Evolutionary conservation across 2,888 invertebrate genomes (phyloP).

Genomic region (Anorthoa munda): DNA sequence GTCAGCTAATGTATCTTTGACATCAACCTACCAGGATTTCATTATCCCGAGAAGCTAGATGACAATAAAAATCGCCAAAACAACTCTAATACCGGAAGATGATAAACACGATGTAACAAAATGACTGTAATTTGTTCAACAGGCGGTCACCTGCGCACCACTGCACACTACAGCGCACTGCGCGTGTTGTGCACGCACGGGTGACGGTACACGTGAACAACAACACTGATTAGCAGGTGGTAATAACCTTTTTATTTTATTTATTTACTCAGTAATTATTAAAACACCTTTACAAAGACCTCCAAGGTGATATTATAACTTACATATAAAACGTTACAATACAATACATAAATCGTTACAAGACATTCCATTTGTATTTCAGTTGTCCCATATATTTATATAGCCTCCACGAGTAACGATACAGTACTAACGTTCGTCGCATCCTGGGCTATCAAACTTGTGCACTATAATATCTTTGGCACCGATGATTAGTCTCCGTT

Average conservation of each 20-base stretch:
- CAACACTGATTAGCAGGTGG: neutral
- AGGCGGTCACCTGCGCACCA: conserved; percentile 10
- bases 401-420: too few relatives aligned
- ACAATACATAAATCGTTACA: too few relatives aligned
- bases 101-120: conserved; percentile 8
- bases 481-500: too few relatives aligned
- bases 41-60: neutral
- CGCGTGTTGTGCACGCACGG: conserved; percentile 28
- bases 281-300: too few relatives aligned
- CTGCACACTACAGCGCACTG: conserved; percentile 20
- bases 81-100: conserved; percentile 21
- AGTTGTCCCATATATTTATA: conserved; percentile 2
- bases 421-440: neutral
- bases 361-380: too few relatives aligned
- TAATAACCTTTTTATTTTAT: too few relatives aligned
- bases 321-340: too few relatives aligned
- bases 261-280: too few relatives aligned
- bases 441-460: neutral
- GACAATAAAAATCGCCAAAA: neutral
- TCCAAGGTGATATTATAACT: too few relatives aligned
- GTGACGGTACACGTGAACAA: conserved; percentile 48
- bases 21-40: neutral
- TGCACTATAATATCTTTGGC: too few relatives aligned
- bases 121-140: conserved; percentile 47
- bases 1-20: neutral